phyloP scores from a whole-genome alignment of 2,113 vertebrate genomes.

The Nesoenas mayeri region DNA sequence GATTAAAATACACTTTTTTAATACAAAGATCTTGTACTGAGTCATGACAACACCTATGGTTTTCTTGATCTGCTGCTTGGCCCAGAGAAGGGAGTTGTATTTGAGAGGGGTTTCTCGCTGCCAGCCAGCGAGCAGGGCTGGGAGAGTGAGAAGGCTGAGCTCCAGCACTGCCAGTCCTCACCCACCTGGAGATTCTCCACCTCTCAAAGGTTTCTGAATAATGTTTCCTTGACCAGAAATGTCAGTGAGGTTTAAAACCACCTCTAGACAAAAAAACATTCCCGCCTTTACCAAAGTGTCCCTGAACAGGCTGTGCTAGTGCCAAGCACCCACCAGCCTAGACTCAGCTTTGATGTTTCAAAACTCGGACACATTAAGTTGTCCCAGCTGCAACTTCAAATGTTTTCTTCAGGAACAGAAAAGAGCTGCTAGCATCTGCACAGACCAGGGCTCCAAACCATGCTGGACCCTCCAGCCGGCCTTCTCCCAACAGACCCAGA shows the following conservation, averaged over 20 bases:
- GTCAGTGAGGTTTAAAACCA: neutral
- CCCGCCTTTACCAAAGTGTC: neutral
- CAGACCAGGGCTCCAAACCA: neutral
- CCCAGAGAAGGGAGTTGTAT: neutral
- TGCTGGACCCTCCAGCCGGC: rapidly evolving
- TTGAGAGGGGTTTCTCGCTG: neutral
- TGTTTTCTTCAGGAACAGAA: neutral
- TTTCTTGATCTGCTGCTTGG: neutral
- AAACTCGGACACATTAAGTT: neutral
- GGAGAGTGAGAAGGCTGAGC: neutral
- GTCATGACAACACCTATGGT: neutral
- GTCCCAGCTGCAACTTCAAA: neutral
- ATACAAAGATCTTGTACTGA: neutral
- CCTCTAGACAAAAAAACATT: neutral
- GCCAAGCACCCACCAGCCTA: neutral
- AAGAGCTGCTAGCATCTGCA: neutral
- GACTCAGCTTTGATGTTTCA: neutral
- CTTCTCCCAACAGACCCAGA: neutral
- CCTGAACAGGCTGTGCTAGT: neutral
- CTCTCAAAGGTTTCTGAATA: neutral
- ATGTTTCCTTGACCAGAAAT: neutral
- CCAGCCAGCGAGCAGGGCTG: neutral
- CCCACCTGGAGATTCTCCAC: neutral
- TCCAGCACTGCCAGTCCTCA: neutral
- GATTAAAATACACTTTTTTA: neutral